phyloP scores from a whole-genome alignment of 2,888 invertebrate species.

The Epirrhoe tristata region DNA sequence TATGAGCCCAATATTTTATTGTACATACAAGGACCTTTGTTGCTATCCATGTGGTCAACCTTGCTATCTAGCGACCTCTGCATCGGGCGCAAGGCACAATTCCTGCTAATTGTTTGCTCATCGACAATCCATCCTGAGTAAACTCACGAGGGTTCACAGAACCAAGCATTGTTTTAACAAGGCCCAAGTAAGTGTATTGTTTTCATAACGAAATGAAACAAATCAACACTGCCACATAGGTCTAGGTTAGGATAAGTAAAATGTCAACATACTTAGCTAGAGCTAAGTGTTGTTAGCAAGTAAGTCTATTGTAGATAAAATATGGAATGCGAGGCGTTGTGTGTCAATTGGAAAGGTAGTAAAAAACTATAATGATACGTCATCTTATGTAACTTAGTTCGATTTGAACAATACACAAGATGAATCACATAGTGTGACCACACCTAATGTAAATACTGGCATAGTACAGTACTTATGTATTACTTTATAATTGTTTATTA shows the following conservation, averaged over 20 bases:
- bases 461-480: too few relatives aligned
- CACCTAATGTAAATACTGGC: too few relatives aligned
- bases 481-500: too few relatives aligned
- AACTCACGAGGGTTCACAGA: conserved; percentile 35
- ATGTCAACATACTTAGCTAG: conserved; percentile 2
- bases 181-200: conserved; percentile 12
- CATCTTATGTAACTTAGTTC: too few relatives aligned
- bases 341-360: too few relatives aligned
- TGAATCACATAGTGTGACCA: too few relatives aligned
- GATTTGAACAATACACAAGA: too few relatives aligned
- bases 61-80: not conserved
- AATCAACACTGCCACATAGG: conserved; percentile 14
- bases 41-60: conserved; percentile 6
- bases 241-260: not conserved
- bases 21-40: not conserved
- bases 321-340: too few relatives aligned
- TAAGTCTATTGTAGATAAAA: not conserved
- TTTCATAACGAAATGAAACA: conserved; percentile 17
- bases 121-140: conserved; percentile 41
- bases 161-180: conserved; percentile 38
- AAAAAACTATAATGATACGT: too few relatives aligned
- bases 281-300: not conserved
- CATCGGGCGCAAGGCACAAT: conserved; percentile 9
- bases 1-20: not conserved
- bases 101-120: conserved; percentile 51